A percentile compares a stretch with the other conserved stretches of the same genome.
Conservation (phyloP, 2,888 invertebrate genomes). For the Synergus gifuensis region DNA sequence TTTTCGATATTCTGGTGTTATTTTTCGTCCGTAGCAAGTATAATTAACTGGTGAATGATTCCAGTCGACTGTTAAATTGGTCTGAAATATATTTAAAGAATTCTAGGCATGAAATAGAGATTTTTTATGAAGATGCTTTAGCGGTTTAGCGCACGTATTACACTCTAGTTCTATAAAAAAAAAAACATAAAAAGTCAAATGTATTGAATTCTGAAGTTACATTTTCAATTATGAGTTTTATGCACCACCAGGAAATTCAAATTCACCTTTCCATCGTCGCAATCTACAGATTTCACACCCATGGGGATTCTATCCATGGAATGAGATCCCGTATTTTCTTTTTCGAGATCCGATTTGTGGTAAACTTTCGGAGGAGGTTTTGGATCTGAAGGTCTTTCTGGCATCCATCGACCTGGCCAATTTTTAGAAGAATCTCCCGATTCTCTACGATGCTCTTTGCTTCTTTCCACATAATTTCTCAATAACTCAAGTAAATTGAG, state of each 20-base stretch:
- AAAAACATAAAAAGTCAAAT: too few relatives aligned
- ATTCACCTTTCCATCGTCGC: constrained; percentile 85
- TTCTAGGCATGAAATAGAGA: not conserved
- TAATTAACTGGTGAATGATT: constrained; percentile 80
- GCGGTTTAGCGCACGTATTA: too few relatives aligned
- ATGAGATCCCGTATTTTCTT: not conserved
- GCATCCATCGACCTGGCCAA: constrained; percentile 77
- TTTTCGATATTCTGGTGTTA: constrained; percentile 77
- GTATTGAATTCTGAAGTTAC: too few relatives aligned
- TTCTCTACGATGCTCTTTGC: not conserved
- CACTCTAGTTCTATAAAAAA: too few relatives aligned
- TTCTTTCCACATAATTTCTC: not conserved
- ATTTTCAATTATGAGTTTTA: too few relatives aligned
- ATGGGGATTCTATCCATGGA: constrained; percentile 71
- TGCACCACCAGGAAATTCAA: constrained; percentile 71
- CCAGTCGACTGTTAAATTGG: constrained; percentile 82
- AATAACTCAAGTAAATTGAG: not conserved
- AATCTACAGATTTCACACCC: constrained; percentile 79
- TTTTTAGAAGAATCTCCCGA: constrained; percentile 59
- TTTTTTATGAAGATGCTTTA: not conserved
- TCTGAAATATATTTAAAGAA: constrained; percentile 76
- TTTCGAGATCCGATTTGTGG: constrained; percentile 43
- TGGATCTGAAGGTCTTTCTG: constrained; percentile 66
- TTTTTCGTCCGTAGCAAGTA: constrained; percentile 81
- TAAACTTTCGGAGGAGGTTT: constrained; percentile 64